phyloP scores from a whole-genome alignment of 2,113 vertebrate species.

The Phalacrocorax brasilianus region DNA sequence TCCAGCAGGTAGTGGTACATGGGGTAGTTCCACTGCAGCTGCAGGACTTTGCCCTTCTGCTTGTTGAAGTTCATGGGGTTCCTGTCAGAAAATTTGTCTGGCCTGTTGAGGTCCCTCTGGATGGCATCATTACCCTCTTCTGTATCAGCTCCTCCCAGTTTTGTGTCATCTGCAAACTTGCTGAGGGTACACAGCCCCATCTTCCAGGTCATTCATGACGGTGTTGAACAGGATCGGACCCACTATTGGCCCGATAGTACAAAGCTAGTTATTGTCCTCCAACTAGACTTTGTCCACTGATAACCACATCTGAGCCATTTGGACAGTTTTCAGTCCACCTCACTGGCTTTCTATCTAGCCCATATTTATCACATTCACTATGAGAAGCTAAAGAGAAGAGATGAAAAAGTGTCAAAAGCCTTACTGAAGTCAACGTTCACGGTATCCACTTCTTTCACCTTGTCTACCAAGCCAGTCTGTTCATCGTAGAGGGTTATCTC shows the following conservation, averaged over 20 bases:
- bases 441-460: background rate
- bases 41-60: background rate
- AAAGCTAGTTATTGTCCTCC: background rate
- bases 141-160: background rate
- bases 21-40: background rate
- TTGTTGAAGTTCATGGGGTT: background rate
- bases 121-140: background rate
- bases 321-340: background rate
- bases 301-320: background rate
- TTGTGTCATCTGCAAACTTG: background rate
- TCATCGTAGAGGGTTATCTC: background rate
- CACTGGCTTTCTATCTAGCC: background rate
- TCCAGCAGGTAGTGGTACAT: background rate
- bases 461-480: background rate
- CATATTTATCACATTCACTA: background rate
- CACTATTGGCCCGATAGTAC: background rate
- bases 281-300: background rate
- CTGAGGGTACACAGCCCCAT: background rate
- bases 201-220: background rate
- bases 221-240: background rate
- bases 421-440: background rate
- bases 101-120: background rate
- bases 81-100: background rate
- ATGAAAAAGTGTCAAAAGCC: background rate
- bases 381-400: background rate